Conservation (phyloP, 2,888 invertebrate genomes). For the Hydrotaea diabolus region DNA sequence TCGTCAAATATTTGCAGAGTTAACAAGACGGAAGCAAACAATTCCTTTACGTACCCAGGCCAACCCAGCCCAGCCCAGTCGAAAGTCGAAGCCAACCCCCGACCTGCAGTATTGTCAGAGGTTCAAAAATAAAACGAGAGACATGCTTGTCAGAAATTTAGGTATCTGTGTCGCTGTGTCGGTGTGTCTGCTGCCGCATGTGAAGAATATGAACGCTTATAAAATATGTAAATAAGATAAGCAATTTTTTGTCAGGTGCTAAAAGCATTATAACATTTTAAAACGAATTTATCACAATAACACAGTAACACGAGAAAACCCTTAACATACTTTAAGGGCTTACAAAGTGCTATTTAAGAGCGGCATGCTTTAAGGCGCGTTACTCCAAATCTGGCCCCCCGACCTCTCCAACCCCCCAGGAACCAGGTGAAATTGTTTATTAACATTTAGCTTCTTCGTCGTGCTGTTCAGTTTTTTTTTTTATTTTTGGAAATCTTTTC, state of each 20-base stretch:
- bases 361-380: constrained; percentile 22
- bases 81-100: not conserved
- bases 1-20: constrained; percentile 18
- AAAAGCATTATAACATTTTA: constrained; percentile 34
- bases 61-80: not conserved
- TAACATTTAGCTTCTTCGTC: not conserved
- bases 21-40: constrained; percentile 24
- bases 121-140: not conserved
- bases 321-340: constrained; percentile 37
- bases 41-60: not conserved
- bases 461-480: not conserved
- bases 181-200: not conserved
- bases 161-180: not conserved
- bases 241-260: constrained; percentile 43
- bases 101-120: not conserved
- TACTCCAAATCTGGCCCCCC: not conserved
- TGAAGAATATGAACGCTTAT: not conserved
- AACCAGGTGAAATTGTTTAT: constrained; percentile 1
- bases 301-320: not conserved
- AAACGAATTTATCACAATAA: constrained; percentile 32
- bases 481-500: constrained; percentile 4
- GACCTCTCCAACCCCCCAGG: not conserved
- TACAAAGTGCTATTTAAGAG: constrained; percentile 17
- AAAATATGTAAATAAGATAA: constrained; percentile 46
- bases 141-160: not conserved